A percentile compares a stretch with the other conserved stretches of the same genome.
Conservation (phyloP, 2,113 vertebrate genomes). For the Perognathus longimembris region DNA sequence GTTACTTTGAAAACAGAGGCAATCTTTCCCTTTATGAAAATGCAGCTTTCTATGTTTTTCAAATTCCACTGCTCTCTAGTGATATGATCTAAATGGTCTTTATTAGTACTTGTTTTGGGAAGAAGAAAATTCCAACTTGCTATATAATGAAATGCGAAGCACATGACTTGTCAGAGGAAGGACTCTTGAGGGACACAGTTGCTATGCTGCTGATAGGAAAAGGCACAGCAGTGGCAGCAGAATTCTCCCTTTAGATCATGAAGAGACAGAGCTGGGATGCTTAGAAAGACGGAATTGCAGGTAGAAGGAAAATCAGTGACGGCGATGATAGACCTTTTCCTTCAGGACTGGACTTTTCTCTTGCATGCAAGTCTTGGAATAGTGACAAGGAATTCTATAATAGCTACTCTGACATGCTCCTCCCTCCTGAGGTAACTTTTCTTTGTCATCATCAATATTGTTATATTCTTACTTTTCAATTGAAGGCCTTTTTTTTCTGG, state of each 20-base stretch:
- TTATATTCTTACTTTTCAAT: constrained; percentile 3
- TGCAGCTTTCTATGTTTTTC: constrained; percentile 32
- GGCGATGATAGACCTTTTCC: background rate
- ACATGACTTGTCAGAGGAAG: background rate
- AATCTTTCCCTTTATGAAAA: background rate
- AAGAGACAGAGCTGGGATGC: background rate
- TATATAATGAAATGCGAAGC: background rate
- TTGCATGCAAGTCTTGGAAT: background rate
- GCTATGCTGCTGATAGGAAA: background rate
- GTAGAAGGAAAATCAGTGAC: background rate
- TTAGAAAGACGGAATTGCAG: background rate
- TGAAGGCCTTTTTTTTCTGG: background rate
- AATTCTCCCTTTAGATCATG: background rate
- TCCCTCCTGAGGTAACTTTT: background rate
- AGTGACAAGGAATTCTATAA: background rate
- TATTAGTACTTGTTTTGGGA: background rate
- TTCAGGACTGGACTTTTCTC: background rate
- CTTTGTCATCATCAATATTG: background rate
- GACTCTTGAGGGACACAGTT: background rate
- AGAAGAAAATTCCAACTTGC: background rate
- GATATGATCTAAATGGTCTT: background rate
- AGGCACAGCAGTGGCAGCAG: background rate
- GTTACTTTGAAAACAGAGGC: background rate
- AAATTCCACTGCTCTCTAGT: constrained; percentile 24
- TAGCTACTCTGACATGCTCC: background rate